Base-by-base conservation (phyloP, 2,888 invertebrate species). In the Anaspis maculata region DNA sequence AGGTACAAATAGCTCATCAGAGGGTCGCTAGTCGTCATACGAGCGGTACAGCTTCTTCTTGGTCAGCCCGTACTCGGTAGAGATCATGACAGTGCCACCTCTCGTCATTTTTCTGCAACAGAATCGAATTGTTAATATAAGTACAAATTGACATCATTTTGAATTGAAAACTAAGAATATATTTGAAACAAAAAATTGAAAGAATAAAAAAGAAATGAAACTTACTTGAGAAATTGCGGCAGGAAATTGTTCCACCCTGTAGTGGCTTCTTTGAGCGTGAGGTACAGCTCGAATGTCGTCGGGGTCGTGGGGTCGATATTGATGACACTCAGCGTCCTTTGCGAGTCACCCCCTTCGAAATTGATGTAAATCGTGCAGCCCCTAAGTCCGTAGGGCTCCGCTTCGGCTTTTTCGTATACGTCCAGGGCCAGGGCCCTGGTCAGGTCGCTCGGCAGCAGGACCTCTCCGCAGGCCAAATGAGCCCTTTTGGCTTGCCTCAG, bases 21-120 rank as follows among this genome's bases (percentile, higher is more conserved):
- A 31, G 21, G 27, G 11, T 14, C 27, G 25, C 15, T 28, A 37
- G n/a, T 39, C 39, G 26, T 39, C 39, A 25, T 36, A 48, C 31
- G 81, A 80, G 56, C 86, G 73, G 73, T 88, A 90, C 52, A 91
- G 71, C 70, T 90, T 89, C 68, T 85, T 87, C 73, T 90, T 89
- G 61, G 81, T 82, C 68, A 91, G 73, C 60, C 79, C 79, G 71
- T 86, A 90, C 62, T 82, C 83, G 53, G 83, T 79, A 69, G 86
- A 85, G 66, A 90, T 86, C 70, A 89, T 80, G 57, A 90, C 81
- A 50, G 86, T 84, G 64, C 84, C 83, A 68, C 85, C 79, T 67
- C 83, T 77, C 48, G 86, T 82, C 55, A 88, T 72, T 66, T 87
- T 88, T 74, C 87, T 86, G 73, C 41, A 61, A 42, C 42, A n/a